Evolutionary conservation across 2,888 invertebrate species (phyloP), one percentile per base, ranked within the genome.

Genomic region (Eupeodes luniger): DNA sequence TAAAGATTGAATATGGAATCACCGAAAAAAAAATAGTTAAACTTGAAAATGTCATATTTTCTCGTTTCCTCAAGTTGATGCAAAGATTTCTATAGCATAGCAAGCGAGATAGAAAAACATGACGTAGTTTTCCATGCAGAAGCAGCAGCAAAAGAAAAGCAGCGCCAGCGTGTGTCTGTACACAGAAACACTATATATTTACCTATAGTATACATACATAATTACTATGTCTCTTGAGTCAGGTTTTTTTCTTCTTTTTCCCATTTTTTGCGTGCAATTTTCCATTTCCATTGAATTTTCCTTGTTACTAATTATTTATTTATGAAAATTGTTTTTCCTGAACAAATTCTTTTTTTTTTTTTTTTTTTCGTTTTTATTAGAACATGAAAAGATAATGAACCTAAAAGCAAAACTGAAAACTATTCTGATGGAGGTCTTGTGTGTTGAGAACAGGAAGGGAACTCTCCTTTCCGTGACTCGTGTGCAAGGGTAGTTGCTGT

Each of bases 71-170:
- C 55, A 78, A 55, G 27, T 66, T 69, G 75, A 34, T 72, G 11
- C 51, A 67, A 72, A 72, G 72, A 57, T 57, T 72, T 44, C n/a
- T 11, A 69, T 47, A 34, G 55, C 11, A n/a, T 36, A 59, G 10
- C 27, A 64, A 87, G 67, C 9, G 87, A 81, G 83, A 87, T 69
- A 49, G 80, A 78, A 74, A 64, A 69, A 80, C 59, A 72, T 83
- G 79, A 72, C 78, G 74, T 81, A 78, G 76, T 87, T 83, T 85
- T 76, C 69, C 80, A 76, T 55, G 76, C 44, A 72, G 53, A 51
- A 53, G 36, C 51, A 69, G 61, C 11, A 59, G 55, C 57, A 61
- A 47, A 72, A 70, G 76, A 70, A 82, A 82, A 79, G 44, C 72
- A 72, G 80, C 66, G 61, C 40, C 19, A 66, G 66, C 81, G 87